phyloP scores from a whole-genome alignment of 2,113 vertebrate species.

The Sporophila hypoxantha region DNA sequence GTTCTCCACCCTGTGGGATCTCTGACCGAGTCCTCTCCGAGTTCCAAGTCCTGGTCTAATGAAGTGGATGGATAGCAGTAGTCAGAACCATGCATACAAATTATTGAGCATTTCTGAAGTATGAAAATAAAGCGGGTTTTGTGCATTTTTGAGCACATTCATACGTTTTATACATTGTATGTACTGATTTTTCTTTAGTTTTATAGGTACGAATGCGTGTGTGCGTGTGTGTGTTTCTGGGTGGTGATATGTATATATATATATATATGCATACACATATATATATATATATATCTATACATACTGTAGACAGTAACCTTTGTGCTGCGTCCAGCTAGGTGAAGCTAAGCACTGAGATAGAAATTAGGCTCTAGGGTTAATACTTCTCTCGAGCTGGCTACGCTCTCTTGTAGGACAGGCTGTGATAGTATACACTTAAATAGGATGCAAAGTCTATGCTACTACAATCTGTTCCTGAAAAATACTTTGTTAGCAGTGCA shows the following conservation, averaged over 20 bases:
- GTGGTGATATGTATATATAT: not conserved
- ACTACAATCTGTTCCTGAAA: conserved; percentile 8
- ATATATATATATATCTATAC: not conserved
- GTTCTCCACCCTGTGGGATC: not conserved
- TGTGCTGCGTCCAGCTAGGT: conserved; percentile 6
- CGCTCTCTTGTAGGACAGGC: not conserved
- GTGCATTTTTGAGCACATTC: conserved; percentile 75
- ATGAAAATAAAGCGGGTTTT: conserved; percentile 64
- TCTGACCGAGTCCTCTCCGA: not conserved
- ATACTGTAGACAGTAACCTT: conserved; percentile 7
- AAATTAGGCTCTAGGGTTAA: not conserved
- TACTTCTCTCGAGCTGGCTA: not conserved
- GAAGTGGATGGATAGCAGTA: conserved; percentile 12
- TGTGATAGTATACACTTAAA: not conserved
- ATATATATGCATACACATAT: not conserved
- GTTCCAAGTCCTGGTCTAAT: not conserved
- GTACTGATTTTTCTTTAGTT: conserved; percentile 64
- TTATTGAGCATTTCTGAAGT: conserved; percentile 59
- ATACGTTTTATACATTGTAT: conserved; percentile 71
- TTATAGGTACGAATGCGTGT: conserved; percentile 38
- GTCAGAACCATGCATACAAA: conserved; percentile 9
- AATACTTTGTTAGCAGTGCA: not conserved
- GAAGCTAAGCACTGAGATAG: conserved; percentile 22
- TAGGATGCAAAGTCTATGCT: not conserved
- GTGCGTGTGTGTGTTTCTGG: conserved; percentile 33